Evolutionary conservation across 2,113 vertebrate genomes (phyloP).

Genomic region (Lasiurus cinereus): DNA sequence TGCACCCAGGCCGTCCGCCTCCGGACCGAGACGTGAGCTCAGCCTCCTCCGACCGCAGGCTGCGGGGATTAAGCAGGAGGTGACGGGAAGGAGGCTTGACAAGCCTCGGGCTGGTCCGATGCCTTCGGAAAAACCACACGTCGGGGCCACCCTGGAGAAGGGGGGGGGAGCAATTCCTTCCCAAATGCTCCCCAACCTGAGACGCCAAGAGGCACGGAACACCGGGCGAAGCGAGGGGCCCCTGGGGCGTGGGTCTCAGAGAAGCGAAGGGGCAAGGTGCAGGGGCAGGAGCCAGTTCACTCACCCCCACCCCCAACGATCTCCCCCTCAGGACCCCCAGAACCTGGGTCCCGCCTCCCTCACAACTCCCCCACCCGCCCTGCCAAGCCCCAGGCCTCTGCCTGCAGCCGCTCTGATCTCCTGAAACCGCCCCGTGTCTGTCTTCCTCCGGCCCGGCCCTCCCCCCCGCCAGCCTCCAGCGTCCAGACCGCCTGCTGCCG

Average conservation of each 20-base stretch:
- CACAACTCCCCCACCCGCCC: not conserved
- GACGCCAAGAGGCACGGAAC: not conserved
- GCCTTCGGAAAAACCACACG: not conserved
- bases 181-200: not conserved
- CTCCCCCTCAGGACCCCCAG: not conserved
- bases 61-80: accelerated
- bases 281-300: no score
- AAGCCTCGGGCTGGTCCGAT: not conserved
- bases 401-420: no score
- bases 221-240: accelerated
- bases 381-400: not conserved
- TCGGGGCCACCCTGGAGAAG: accelerated
- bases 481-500: not conserved
- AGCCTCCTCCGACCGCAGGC: not conserved
- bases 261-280: not conserved
- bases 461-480: no score
- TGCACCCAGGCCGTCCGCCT: not conserved
- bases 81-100: not conserved
- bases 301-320: accelerated
- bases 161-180: not conserved
- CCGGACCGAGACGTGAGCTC: accelerated
- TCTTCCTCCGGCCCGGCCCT: no score
- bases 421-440: no score
- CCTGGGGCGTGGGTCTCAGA: not conserved
- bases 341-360: not conserved